Evolutionary conservation across 2,113 vertebrate genomes (phyloP), one percentile per base, ranked within the genome.

Genomic region (Paramisgurnus dabryanus): DNA sequence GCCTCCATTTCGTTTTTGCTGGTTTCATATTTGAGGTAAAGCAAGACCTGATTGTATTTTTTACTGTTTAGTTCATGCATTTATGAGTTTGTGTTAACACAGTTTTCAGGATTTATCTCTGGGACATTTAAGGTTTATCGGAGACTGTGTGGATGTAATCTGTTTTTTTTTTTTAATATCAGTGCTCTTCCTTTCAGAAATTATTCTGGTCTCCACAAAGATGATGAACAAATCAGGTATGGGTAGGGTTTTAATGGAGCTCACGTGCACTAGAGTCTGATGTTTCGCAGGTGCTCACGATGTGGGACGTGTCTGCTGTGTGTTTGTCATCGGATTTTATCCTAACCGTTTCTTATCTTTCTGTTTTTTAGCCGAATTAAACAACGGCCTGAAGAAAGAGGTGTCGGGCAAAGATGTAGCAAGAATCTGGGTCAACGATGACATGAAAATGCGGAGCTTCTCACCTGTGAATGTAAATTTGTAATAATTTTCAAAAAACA

Each of bases 341-440:
- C 6, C 13, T 57, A 9, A 75, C 40, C 11, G 17, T 5, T 41
- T 55, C 7, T 85, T 65, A 47, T 67, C 81, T 82, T 34, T 77
- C 39, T 81, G 72, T 87, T 67, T 89, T 92, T 61, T 85, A 99
- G 98, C 93, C 76, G 97, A 99, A 82, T 74, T 96, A 39, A 97
- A 96, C 90, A 99, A 99, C 84, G 98, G 98, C 68, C 88, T 97
- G 85, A 99, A 99, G 88, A 99, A 98, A 84, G 98, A 99, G 64
- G 91, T 94, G 47, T 89, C 95, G 15, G 93, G 93, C 72, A 98
- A 97, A 94, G 98, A 98, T 73, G 89, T 95, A n/a, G 87, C 95
- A 80, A 93, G 96, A 89, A 95, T 97, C 88, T 99, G 98, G 97
- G 93, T 96, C 81, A 96, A 95, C 39, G 97, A 95, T 12, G 91